phyloP scores from a whole-genome alignment of 2,888 invertebrate species.

The Gerris lacustris region DNA sequence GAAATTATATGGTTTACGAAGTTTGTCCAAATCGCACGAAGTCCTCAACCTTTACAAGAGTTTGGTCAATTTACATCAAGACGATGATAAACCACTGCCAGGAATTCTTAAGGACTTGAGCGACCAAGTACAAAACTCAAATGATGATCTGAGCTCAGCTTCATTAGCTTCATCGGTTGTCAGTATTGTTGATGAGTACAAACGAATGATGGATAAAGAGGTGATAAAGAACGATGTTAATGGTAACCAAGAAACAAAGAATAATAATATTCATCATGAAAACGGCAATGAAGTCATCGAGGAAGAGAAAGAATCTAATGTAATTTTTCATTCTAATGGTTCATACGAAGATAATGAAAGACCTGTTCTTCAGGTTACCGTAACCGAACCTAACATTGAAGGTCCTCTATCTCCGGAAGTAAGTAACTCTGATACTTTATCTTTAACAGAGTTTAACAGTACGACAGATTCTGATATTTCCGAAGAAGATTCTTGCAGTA shows the following conservation, averaged over 20 bases:
- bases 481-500: constrained; percentile 25
- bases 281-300: not conserved
- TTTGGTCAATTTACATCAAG: constrained; percentile 22
- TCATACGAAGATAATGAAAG: not conserved
- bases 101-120: not conserved
- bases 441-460: constrained; percentile 20
- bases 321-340: not conserved
- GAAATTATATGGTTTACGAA: constrained; percentile 40
- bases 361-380: not conserved
- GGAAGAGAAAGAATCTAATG: not conserved
- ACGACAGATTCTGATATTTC: constrained; percentile 23
- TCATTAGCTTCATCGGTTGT: not conserved
- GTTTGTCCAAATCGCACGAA: constrained; percentile 42
- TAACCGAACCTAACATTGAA: not conserved
- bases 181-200: not conserved
- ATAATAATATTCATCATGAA: not conserved
- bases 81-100: constrained; percentile 1
- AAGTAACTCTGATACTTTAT: constrained; percentile 20
- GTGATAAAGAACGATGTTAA: not conserved
- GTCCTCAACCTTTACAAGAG: constrained; percentile 39
- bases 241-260: not conserved
- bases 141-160: not conserved
- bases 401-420: not conserved
- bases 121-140: not conserved
- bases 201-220: not conserved